Percentiles rank a stretch among this genome's conserved stretches.
Evolutionary conservation across 2,797 vertebrate genomes (phyloP).

Genomic region (Todus mexicanus): DNA sequence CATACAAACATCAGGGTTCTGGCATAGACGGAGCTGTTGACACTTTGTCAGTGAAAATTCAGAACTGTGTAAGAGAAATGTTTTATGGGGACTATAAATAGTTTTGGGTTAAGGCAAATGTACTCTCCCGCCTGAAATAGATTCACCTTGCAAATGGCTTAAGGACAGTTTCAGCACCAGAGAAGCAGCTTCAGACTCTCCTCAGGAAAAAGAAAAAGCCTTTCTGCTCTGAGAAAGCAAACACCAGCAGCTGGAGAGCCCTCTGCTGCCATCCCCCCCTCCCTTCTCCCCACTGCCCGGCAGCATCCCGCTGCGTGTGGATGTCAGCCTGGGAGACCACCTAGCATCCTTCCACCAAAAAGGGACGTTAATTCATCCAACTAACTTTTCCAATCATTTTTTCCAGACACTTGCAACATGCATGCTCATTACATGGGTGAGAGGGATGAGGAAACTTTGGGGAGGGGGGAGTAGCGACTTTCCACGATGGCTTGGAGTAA

Average conservation of each 20-base stretch:
- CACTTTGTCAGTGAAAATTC: constrained; percentile 17
- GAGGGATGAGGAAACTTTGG: background rate
- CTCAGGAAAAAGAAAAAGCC: background rate
- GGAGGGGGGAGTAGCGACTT: background rate
- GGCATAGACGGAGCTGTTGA: constrained; percentile 10
- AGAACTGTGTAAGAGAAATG: background rate
- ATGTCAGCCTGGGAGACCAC: background rate
- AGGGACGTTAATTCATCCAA: background rate
- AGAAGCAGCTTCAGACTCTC: background rate
- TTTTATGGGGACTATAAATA: constrained; percentile 3
- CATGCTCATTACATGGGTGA: background rate
- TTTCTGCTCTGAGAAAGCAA: background rate
- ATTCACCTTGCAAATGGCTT: constrained; percentile 15
- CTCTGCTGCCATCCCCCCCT: background rate
- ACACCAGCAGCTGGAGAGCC: background rate
- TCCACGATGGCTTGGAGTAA: background rate
- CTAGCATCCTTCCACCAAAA: background rate
- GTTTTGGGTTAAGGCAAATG: background rate
- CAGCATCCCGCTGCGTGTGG: background rate
- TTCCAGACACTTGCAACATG: background rate
- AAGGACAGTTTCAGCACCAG: background rate
- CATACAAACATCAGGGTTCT: background rate
- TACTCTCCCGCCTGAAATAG: background rate
- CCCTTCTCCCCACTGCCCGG: background rate
- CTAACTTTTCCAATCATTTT: constrained; percentile 46